phyloP scores from a whole-genome alignment of 23 tunicate genomes.

The Trididemnum clinides region DNA sequence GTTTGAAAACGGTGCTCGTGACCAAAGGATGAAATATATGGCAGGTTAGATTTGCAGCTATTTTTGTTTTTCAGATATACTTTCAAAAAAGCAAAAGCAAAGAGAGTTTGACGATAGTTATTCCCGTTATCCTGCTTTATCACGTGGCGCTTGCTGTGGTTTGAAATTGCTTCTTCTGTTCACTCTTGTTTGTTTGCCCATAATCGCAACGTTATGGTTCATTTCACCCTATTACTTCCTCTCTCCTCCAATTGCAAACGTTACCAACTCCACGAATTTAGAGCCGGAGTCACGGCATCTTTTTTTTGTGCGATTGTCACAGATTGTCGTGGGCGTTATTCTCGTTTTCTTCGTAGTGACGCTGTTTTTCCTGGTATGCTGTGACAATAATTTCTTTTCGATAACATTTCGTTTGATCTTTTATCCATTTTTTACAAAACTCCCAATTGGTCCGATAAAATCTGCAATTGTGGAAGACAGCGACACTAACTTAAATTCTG shows the following conservation, averaged over 20 bases:
- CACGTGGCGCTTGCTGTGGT: not conserved
- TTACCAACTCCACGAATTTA: too few relatives aligned
- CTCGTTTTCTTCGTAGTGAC: not conserved
- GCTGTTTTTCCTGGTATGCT: not conserved
- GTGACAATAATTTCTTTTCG: not conserved
- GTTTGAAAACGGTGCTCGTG: too few relatives aligned
- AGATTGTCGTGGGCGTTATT: too few relatives aligned
- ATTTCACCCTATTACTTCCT: not conserved
- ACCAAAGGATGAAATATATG: too few relatives aligned
- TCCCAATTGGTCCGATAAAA: not conserved
- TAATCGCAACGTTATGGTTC: not conserved
- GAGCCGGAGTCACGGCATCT: too few relatives aligned
- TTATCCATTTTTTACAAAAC: not conserved
- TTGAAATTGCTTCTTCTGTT: not conserved
- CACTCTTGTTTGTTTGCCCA: not conserved
- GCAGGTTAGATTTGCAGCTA: too few relatives aligned
- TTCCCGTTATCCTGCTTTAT: not conserved
- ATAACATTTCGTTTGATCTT: not conserved
- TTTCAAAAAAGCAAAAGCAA: not conserved
- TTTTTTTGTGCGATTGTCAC: too few relatives aligned
- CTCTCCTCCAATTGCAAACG: too few relatives aligned
- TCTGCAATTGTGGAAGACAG: not conserved
- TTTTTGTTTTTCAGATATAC: constrained; percentile 1
- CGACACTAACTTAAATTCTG: not conserved
- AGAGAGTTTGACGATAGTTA: not conserved